Base-by-base conservation (phyloP, 2,113 vertebrate species). In the Corvus moneduloides region DNA sequence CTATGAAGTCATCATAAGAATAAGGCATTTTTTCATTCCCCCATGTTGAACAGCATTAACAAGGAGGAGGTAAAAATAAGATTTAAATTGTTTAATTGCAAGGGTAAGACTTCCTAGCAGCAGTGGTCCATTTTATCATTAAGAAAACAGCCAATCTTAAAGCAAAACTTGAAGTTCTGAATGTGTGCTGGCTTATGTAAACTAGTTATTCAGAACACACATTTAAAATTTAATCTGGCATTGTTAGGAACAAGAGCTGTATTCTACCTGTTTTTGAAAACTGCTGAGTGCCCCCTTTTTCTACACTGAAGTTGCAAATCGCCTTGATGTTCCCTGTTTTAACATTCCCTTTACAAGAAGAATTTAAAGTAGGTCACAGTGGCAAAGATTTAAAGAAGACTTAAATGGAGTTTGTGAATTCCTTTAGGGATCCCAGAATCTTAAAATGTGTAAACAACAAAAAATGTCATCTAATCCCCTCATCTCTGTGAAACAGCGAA, bases 261-360 rank as follows among this genome's bases (percentile, higher is more conserved):
- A 44, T 27, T 71, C 51, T 74, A 88, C 44, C 43, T 88, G 63
- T 10, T 30, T 94, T 93, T 93, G 68, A 87, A 97, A 93, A 92
- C 64, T 63, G 81, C 43, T 23, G 33, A 78, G 30, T n/a, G 16
- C 7, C 8, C 4, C 78, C 11, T 67, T 74, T 67, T 69, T 84
- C 10, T 58, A 13, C 41, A 73, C 28, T 61, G 61, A 68, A 87
- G 63, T 56, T 78, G 73, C 67, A 95, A 92, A 79, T 94, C 0
- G 0, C 13, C 49, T 76, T 84, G 73, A 79, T 92, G 16, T 54
- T 90, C 46, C 21, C 23, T 78, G 41, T 91, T 94, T 94, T 83
- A 84, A 83, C 39, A 68, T 86, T 64, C n/a, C 16, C 41, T 81
- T 94, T 83, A 63, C 1, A 4, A 79, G 80, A 84, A 54, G 35